These are phyloP conservation scores for Oxytorus armatus DNA, from an alignment of 2,888 invertebrate species.

Conservation along the genomic window DNA sequence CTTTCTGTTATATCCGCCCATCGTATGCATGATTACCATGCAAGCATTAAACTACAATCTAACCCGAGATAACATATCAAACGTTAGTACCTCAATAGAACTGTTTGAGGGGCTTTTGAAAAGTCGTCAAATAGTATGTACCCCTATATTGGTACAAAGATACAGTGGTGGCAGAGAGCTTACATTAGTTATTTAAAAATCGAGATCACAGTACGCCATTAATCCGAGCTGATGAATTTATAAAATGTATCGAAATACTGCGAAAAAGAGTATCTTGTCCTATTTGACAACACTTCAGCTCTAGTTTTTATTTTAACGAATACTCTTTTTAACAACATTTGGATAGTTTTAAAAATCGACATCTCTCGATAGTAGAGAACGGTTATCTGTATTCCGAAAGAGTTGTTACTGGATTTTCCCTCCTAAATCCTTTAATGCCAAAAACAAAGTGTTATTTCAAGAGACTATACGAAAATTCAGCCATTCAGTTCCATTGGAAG, in stretches of 20 bases:
- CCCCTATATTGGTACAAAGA: conserved; percentile 4
- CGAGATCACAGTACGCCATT: not conserved
- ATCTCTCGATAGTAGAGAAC: not conserved
- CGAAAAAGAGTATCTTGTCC: not conserved
- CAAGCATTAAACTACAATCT: conserved; percentile 1
- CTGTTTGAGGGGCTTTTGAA: not conserved
- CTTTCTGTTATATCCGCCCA: not conserved
- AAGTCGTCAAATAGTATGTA: not conserved
- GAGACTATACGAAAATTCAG: not conserved
- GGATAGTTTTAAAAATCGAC: not conserved
- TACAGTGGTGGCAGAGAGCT: not conserved
- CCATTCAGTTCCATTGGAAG: too few species aligned
- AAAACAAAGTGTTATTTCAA: not conserved
- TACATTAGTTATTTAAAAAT: not conserved
- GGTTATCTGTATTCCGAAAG: not conserved
- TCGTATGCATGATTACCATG: not conserved
- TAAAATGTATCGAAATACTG: not conserved
- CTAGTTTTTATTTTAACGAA: not conserved
- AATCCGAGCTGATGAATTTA: too few species aligned
- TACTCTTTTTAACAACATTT: not conserved
- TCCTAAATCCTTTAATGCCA: not conserved
- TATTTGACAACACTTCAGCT: not conserved
- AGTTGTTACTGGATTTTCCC: not conserved
- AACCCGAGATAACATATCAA: conserved; percentile 3
- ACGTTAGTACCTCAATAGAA: not conserved